Percentiles rank a stretch among this genome's conserved stretches.
Evolutionary conservation across 2,888 invertebrate species (phyloP).

Genomic region (Tryphoninae sp.): DNA sequence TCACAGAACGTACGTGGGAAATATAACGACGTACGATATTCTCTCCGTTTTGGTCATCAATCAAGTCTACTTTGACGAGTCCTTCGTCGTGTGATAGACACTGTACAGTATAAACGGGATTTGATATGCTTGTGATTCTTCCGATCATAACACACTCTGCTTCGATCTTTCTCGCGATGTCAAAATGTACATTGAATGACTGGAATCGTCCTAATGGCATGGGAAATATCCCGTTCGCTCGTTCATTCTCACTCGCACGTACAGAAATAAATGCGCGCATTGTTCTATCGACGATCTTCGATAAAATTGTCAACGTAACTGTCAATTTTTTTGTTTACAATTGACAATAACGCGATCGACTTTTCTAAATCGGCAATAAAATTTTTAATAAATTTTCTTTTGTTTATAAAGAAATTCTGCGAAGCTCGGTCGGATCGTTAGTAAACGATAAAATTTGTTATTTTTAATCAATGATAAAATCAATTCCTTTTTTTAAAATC

Average conservation of each 20-base stretch:
- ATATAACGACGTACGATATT: slow-evolving; percentile 43
- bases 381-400: too few species aligned
- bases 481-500: too few species aligned
- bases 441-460: too few species aligned
- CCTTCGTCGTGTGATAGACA: slow-evolving; percentile 31
- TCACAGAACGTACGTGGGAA: slow-evolving; percentile 29
- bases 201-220: slow-evolving; percentile 26
- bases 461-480: too few species aligned
- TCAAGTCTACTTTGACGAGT: slow-evolving; percentile 47
- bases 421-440: too few species aligned
- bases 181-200: slow-evolving; percentile 24
- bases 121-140: slow-evolving; percentile 38
- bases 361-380: too few species aligned
- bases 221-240: slow-evolving; percentile 22
- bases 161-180: neutral
- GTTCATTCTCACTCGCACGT: slow-evolving; percentile 8
- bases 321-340: neutral
- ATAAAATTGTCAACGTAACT: neutral
- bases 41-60: slow-evolving; percentile 43
- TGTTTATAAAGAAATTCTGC: too few species aligned
- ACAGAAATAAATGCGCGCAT: neutral
- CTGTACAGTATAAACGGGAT: slow-evolving; percentile 52
- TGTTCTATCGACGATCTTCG: neutral
- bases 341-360: neutral
- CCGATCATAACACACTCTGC: slow-evolving; percentile 21